Conservation (phyloP, 2,888 invertebrate genomes). For the Zelleria hepariella region DNA sequence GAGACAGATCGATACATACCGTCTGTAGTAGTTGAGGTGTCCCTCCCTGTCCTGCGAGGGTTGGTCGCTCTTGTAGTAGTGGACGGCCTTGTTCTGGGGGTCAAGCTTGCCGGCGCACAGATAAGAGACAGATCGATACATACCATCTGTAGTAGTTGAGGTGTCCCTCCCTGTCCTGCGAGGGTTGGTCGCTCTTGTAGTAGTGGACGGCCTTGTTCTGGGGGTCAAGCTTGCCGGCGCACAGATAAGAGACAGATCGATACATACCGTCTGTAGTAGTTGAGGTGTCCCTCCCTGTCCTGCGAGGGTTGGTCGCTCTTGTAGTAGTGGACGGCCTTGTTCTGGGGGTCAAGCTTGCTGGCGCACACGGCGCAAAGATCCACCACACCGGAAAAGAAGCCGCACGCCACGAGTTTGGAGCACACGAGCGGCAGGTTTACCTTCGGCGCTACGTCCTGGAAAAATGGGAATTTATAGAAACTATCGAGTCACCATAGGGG, state of each 20-base stretch:
- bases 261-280: slow-evolving; percentile 76
- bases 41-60: slow-evolving; percentile 88
- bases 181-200: slow-evolving; percentile 86
- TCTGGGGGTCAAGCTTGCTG: slow-evolving; percentile 88
- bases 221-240: slow-evolving; percentile 89
- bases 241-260: slow-evolving; percentile 71
- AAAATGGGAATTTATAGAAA: too few relatives aligned
- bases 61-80: slow-evolving; percentile 89
- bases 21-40: slow-evolving; percentile 78
- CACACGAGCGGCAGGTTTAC: slow-evolving; percentile 89
- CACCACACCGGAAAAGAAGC: slow-evolving; percentile 90
- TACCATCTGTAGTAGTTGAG: slow-evolving; percentile 78
- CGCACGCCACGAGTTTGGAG: slow-evolving; percentile 83
- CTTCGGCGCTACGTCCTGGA: slow-evolving; percentile 83
- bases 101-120: slow-evolving; percentile 89
- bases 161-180: slow-evolving; percentile 89
- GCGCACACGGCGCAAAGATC: slow-evolving; percentile 90
- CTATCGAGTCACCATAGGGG: too few relatives aligned
- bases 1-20: too few relatives aligned
- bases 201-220: slow-evolving; percentile 89
- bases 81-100: slow-evolving; percentile 87
- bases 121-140: too few relatives aligned
- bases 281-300: slow-evolving; percentile 86
- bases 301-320: slow-evolving; percentile 85
- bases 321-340: slow-evolving; percentile 90